phyloP scores from a whole-genome alignment of 2,888 invertebrate species.

The Synanthedon vespiformis region DNA sequence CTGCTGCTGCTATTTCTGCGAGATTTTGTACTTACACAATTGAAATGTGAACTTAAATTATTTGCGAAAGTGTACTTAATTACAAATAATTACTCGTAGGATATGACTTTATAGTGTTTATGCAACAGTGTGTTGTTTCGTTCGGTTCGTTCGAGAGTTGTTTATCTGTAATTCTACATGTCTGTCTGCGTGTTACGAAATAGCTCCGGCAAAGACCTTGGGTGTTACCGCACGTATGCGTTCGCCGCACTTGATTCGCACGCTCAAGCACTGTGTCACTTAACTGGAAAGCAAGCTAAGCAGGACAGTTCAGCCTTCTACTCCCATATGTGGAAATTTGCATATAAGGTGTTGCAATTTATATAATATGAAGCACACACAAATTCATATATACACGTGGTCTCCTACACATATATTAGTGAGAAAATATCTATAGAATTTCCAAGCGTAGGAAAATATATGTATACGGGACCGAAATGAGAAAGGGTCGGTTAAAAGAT shows the following conservation, averaged over 20 bases:
- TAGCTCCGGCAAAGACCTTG: slow-evolving; percentile 30
- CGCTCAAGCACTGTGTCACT: not conserved
- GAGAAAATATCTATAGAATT: too few relatives aligned
- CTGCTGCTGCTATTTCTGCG: too few relatives aligned
- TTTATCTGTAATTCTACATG: slow-evolving; percentile 1
- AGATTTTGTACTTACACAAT: too few relatives aligned
- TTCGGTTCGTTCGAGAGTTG: not conserved
- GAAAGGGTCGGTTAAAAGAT: too few relatives aligned
- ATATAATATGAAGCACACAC: not conserved
- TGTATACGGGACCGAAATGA: too few relatives aligned
- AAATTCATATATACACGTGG: not conserved
- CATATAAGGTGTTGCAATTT: not conserved
- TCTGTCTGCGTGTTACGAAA: slow-evolving; percentile 19
- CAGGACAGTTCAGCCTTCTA: slow-evolving; percentile 12
- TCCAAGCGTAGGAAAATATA: too few relatives aligned
- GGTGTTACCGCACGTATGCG: slow-evolving; percentile 10
- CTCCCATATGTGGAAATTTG: slow-evolving; percentile 15
- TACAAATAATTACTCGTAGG: not conserved
- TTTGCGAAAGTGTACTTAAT: not conserved
- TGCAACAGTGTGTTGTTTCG: not conserved
- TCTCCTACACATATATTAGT: too few relatives aligned
- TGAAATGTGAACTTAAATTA: too few relatives aligned
- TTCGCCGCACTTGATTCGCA: slow-evolving; percentile 8
- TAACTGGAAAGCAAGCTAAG: not conserved
- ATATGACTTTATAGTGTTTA: not conserved